Evolutionary conservation across 2,888 invertebrate genomes (phyloP).

Genomic region (Volucella inanis): DNA sequence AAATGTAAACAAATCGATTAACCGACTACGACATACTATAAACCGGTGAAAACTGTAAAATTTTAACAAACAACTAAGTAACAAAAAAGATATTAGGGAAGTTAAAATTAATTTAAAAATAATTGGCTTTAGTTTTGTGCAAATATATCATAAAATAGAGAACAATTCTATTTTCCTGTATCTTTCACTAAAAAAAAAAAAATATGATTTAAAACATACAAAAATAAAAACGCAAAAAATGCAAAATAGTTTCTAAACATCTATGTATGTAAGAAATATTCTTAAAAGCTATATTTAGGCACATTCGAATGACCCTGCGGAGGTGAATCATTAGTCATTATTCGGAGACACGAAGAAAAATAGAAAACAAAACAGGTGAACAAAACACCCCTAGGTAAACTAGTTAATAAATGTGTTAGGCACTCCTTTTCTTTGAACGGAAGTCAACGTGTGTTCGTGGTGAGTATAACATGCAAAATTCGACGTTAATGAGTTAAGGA

Average conservation of each 20-base stretch:
- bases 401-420: constrained; percentile 33
- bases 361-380: constrained; percentile 29
- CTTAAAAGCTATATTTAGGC: constrained; percentile 70
- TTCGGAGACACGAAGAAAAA: constrained; percentile 57
- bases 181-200: constrained; percentile 25
- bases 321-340: constrained; percentile 51
- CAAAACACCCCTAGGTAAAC: constrained; percentile 17
- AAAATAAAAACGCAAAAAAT: constrained; percentile 37
- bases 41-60: constrained; percentile 29
- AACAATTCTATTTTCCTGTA: constrained; percentile 39
- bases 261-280: constrained; percentile 10
- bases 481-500: constrained; percentile 69
- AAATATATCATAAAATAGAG: constrained; percentile 41
- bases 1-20: constrained; percentile 16
- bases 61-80: constrained; percentile 44
- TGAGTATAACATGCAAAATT: constrained; percentile 67
- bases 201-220: background rate
- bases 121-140: constrained; percentile 64
- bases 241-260: constrained; percentile 46
- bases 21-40: background rate
- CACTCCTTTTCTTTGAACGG: constrained; percentile 46
- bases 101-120: constrained; percentile 22
- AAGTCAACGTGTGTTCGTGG: constrained; percentile 49
- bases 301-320: constrained; percentile 64
- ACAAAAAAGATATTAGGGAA: constrained; percentile 40